Evolutionary conservation across 2,797 vertebrate genomes (phyloP).

Genomic region (Betta splendens): DNA sequence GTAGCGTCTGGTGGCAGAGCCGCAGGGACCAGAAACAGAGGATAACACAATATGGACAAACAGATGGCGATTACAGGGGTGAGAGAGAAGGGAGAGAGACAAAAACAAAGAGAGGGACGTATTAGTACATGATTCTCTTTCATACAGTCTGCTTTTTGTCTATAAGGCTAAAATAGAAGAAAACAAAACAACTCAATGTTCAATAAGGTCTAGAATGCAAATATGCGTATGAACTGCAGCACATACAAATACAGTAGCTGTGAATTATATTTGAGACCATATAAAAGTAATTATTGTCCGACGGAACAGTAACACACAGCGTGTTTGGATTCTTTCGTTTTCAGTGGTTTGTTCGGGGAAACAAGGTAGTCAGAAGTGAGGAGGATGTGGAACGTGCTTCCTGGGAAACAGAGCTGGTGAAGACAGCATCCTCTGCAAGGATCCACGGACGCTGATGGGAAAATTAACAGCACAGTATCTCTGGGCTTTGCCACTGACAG

Average conservation of each 20-base stretch:
- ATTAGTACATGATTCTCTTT: conserved; percentile 49
- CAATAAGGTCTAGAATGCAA: conserved; percentile 14
- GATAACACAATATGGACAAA: conserved; percentile 79
- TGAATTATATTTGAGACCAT: background rate
- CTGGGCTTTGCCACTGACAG: conserved; percentile 33
- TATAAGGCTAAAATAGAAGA: too few relatives aligned
- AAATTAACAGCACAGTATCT: conserved; percentile 21
- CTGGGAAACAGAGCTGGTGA: conserved; percentile 55
- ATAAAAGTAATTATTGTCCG: conserved; percentile 57
- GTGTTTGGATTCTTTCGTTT: conserved; percentile 37
- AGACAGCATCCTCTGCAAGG: conserved; percentile 37
- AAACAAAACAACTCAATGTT: too few relatives aligned
- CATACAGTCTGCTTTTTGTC: conserved; percentile 15
- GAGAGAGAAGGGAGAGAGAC: conserved; percentile 54
- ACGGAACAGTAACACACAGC: conserved; percentile 42
- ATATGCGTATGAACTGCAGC: conserved; percentile 1
- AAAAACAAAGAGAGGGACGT: conserved; percentile 47
- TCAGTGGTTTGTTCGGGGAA: conserved; percentile 6
- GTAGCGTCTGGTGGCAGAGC: conserved; percentile 85
- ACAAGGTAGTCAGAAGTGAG: conserved; percentile 18
- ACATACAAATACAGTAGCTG: conserved; percentile 6
- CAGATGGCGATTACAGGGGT: conserved; percentile 76
- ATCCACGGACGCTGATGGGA: conserved; percentile 17
- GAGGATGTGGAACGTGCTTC: conserved; percentile 54
- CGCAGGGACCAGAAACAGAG: conserved; percentile 54